These are phyloP conservation scores for Hirundo rustica DNA, from an alignment of 2,797 vertebrate species.

Conservation along the genomic window DNA sequence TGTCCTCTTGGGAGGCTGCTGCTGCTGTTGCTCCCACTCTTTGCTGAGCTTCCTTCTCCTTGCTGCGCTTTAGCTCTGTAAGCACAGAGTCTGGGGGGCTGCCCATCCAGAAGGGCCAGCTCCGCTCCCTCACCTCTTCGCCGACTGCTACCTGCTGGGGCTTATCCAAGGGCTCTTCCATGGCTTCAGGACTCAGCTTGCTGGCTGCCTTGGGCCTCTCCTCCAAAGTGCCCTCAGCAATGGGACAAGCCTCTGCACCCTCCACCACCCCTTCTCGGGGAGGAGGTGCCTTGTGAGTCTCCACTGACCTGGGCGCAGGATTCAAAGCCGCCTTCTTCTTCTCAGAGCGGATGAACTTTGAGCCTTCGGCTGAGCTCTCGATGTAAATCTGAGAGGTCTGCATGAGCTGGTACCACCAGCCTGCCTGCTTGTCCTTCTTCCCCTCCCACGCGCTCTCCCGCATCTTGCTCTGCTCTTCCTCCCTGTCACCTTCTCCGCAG, in stretches of 20 bases:
- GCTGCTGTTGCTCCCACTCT: constrained; percentile 18
- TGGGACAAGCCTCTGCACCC: constrained; percentile 87
- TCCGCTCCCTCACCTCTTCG: constrained; percentile 64
- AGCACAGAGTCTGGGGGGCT: constrained; percentile 92
- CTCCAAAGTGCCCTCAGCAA: constrained; percentile 59
- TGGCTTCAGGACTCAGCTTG: not conserved
- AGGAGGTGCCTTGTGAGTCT: constrained; percentile 77
- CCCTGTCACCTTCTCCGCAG: constrained; percentile 68
- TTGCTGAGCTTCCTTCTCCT: constrained; percentile 75
- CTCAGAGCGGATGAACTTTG: constrained; percentile 84
- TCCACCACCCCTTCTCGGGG: constrained; percentile 91
- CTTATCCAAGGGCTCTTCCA: constrained; percentile 47
- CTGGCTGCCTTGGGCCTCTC: not conserved
- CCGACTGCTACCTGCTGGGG: not conserved
- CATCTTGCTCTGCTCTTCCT: constrained; percentile 27
- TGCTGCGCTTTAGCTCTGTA: constrained; percentile 80
- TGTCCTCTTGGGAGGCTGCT: constrained; percentile 39
- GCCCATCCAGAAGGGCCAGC: constrained; percentile 91
- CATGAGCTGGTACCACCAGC: constrained; percentile 99
- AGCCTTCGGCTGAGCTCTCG: constrained; percentile 83
- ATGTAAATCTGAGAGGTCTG: constrained; percentile 99
- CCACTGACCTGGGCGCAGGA: not conserved
- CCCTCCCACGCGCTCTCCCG: constrained; percentile 60
- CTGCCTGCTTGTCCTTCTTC: constrained; percentile 84
- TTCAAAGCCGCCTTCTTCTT: constrained; percentile 76